Evolutionary conservation across 2,797 vertebrate species (phyloP).

Genomic region (Molossus molossus): DNA sequence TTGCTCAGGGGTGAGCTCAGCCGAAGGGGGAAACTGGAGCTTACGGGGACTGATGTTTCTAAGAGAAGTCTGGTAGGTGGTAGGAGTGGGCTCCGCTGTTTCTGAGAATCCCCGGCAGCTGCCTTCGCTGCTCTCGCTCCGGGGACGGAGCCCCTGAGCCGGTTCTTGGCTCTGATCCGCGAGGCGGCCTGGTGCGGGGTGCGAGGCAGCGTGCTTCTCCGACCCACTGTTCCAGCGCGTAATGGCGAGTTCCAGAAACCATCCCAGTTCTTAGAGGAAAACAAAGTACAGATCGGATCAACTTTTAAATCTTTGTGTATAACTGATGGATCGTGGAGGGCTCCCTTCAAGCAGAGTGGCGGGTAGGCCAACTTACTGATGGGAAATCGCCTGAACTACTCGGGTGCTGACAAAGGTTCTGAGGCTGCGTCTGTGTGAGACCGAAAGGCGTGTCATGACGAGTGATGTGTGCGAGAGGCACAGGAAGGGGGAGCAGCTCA

Average conservation of each 20-base stretch:
- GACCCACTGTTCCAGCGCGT: background rate
- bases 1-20: background rate
- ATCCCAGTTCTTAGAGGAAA: background rate
- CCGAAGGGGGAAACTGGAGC: background rate
- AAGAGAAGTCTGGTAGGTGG: background rate
- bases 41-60: slow-evolving; percentile 5
- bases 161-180: slow-evolving; percentile 1
- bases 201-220: background rate
- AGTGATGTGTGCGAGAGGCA: slow-evolving; percentile 27
- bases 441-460: background rate
- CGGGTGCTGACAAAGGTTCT: background rate
- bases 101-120: background rate
- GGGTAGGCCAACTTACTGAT: background rate
- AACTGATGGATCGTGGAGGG: background rate
- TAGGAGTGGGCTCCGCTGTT: background rate
- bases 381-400: background rate
- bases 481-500: background rate
- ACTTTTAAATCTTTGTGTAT: background rate
- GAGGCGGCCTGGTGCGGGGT: background rate
- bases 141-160: background rate
- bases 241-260: background rate
- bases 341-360: background rate
- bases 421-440: background rate
- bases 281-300: background rate
- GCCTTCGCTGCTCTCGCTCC: background rate